phyloP scores from a whole-genome alignment of 2,797 vertebrate genomes.

The Semotilus atromaculatus region DNA sequence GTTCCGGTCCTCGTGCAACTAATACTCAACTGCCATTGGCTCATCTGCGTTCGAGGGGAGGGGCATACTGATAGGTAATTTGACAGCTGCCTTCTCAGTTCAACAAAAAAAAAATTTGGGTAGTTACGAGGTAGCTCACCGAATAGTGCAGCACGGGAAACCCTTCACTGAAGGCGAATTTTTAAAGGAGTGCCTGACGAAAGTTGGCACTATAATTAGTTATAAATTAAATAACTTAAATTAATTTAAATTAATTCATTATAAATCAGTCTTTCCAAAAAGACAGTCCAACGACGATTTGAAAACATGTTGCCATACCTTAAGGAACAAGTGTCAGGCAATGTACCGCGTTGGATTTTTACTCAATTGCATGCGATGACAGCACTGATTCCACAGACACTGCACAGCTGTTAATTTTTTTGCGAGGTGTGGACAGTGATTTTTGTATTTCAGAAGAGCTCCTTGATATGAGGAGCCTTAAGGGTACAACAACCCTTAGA shows the following conservation, averaged over 20 bases:
- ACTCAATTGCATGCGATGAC: constrained; percentile 42
- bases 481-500: not conserved
- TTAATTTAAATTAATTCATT: no score
- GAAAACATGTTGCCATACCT: not conserved
- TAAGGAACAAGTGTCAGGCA: constrained; percentile 31
- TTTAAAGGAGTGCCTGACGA: not conserved
- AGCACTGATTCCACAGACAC: constrained; percentile 45
- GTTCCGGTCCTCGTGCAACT: no score
- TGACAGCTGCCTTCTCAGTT: not conserved
- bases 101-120: not conserved
- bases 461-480: not conserved
- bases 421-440: constrained; percentile 28
- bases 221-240: no score
- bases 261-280: not conserved
- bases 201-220: not conserved
- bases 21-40: no score
- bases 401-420: constrained; percentile 54
- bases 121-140: not conserved
- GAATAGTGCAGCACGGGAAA: not conserved
- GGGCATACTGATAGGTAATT: no score
- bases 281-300: not conserved
- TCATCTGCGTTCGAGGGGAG: no score
- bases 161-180: not conserved
- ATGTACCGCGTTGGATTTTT: constrained; percentile 54
- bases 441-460: not conserved